A percentile compares a stretch with the other conserved stretches of the same genome.
Evolutionary conservation across 2,113 vertebrate species (phyloP).

Genomic region (Salvelinus sp.): DNA sequence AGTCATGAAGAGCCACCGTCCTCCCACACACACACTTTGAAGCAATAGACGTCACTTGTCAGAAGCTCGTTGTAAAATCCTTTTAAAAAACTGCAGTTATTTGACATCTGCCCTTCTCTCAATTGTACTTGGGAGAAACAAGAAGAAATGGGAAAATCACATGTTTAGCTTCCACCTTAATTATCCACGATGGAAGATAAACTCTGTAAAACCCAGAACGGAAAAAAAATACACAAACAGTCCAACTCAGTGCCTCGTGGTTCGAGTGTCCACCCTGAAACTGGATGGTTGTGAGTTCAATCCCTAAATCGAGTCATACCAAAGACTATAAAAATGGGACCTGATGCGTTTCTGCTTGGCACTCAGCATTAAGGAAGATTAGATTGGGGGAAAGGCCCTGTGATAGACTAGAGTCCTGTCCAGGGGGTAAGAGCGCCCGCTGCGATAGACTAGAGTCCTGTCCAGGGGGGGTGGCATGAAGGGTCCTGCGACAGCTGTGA

Average conservation of each 20-base stretch:
- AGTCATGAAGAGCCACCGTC: background rate
- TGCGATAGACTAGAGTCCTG: too few species aligned
- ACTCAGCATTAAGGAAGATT: too few species aligned
- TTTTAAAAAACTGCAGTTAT: slow-evolving; percentile 22
- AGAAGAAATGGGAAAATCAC: slow-evolving; percentile 42
- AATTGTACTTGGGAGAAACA: slow-evolving; percentile 23
- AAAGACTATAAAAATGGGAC: too few species aligned
- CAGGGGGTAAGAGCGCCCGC: too few species aligned
- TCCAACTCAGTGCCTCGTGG: background rate
- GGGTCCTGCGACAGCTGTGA: too few species aligned
- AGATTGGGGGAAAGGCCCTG: too few species aligned
- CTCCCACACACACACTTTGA: background rate
- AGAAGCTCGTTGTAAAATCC: slow-evolving; percentile 27
- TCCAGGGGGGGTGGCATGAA: too few species aligned
- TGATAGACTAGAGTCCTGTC: too few species aligned
- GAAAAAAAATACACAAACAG: slow-evolving; percentile 40
- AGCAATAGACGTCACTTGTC: slow-evolving; percentile 12
- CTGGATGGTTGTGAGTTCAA: too few species aligned
- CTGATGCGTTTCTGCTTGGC: too few species aligned
- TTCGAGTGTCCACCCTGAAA: too few species aligned
- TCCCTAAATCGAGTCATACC: too few species aligned
- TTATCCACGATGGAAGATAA: slow-evolving; percentile 36
- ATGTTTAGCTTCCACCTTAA: slow-evolving; percentile 47
- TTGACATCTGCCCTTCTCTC: slow-evolving; percentile 14
- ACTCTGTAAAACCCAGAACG: slow-evolving; percentile 40